A percentile compares a stretch with the other conserved stretches of the same genome.
phyloP scores from a whole-genome alignment of 2,888 invertebrate genomes.

The Drosophila emarginata region DNA sequence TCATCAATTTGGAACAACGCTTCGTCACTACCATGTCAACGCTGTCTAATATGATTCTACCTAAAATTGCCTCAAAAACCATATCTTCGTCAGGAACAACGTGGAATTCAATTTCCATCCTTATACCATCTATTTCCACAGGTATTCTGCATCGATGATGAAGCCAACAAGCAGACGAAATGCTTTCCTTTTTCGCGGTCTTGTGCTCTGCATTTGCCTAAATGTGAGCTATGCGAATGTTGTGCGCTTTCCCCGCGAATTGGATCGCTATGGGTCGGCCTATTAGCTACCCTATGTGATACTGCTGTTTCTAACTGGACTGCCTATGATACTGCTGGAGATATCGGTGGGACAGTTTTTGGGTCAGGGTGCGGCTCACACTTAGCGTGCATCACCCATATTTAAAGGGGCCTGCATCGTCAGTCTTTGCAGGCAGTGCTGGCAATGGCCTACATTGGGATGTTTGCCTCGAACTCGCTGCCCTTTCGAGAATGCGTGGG shows the following conservation, averaged over 20 bases:
- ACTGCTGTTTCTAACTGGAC: slow-evolving; percentile 82
- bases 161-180: slow-evolving; percentile 82
- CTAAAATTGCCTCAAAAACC: too few species aligned
- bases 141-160: slow-evolving; percentile 80
- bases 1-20: too few species aligned
- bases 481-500: slow-evolving; percentile 82
- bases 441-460: slow-evolving; percentile 81
- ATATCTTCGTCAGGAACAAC: too few species aligned
- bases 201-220: slow-evolving; percentile 82
- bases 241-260: slow-evolving; percentile 82
- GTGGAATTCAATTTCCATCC: too few species aligned
- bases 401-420: slow-evolving; percentile 82
- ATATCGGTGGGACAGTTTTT: slow-evolving; percentile 82
- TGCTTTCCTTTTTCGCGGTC: slow-evolving; percentile 82
- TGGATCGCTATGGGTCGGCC: slow-evolving; percentile 81
- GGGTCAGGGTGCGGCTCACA: slow-evolving; percentile 82
- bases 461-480: slow-evolving; percentile 79
- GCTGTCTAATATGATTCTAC: too few species aligned
- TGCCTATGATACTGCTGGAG: slow-evolving; percentile 82
- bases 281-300: slow-evolving; percentile 82
- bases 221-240: slow-evolving; percentile 82
- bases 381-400: slow-evolving; percentile 82
- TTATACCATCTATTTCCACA: too few species aligned
- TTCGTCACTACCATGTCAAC: too few species aligned
- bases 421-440: slow-evolving; percentile 82